Base-by-base conservation (phyloP, 2,888 invertebrate species). In the Lathronympha strigana region DNA sequence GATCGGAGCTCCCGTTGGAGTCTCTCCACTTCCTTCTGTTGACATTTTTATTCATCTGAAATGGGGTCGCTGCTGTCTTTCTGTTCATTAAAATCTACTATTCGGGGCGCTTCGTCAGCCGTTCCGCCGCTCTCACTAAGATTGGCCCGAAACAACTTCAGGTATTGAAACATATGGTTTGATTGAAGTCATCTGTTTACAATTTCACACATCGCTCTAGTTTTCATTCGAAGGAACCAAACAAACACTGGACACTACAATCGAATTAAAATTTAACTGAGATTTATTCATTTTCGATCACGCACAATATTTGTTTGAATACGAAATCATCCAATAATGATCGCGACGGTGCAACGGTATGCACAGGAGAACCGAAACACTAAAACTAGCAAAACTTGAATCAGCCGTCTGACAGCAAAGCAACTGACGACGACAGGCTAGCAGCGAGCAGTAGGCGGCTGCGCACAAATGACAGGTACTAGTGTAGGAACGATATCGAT, bases 31-130 rank as follows among this genome's bases (percentile, higher is more conserved):
- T 88, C 92, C 93, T 91, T 93, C 93, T 91, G 93, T 93, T 92
- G 94, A 94, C 95, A 95, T 95, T 88, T 93, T 94, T 93, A 93
- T 87, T 92, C 94, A 94, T 94, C 92, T 94, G 92, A 78, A 89
- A 88, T 80, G 81, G 76, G 80, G 80, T 79, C 75, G 72, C 77
- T 73, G 76, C 73, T 76, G 82, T 82, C 78, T 79, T 84, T 80
- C 83, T 85, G 88, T 81, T 90, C 91, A 91, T 92, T 90, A 90
- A 92, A 88, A 87, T 84, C 75, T 74, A 72, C 71, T 75, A 70
- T 74, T 67, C 76, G 70, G 77, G 71, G 77, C 78, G 73, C 74
- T 75, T 70, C 77, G 76, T 73, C 70, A 73, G 76, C 74, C 77
- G 75, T 75, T 77, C 73, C 74, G 71, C 72, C 70, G 67, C 70